Conservation (phyloP, 2,113 vertebrate genomes). For the Promerops cafer region DNA sequence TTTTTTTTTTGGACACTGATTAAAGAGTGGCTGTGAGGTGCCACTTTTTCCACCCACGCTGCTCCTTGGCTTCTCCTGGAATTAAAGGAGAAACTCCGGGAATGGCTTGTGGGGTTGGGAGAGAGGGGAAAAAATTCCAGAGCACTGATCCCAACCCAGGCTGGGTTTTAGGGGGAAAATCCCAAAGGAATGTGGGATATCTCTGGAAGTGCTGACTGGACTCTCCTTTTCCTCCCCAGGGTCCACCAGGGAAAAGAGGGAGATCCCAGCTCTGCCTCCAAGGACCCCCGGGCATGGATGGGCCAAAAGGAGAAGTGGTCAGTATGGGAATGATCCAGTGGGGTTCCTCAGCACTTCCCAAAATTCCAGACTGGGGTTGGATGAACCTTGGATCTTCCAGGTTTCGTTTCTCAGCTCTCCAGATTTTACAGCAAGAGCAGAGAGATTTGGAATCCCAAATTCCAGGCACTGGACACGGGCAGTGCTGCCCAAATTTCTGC, state of each 20-base stretch:
- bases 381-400: no score
- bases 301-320: conserved; percentile 74
- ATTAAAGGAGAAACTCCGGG: not conserved
- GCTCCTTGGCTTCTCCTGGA: not conserved
- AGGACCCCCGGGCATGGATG: conserved; percentile 69
- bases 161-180: not conserved
- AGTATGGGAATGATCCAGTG: not conserved
- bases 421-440: no score
- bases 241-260: conserved; percentile 77
- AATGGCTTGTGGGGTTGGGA: accelerated
- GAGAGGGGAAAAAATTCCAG: not conserved
- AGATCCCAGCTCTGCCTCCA: conserved; percentile 70
- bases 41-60: not conserved
- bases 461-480: accelerated
- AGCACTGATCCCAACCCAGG: no score
- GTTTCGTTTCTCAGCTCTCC: not conserved
- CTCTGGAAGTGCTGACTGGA: not conserved
- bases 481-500: not conserved
- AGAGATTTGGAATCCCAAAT: not conserved
- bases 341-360: not conserved
- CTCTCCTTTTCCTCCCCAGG: conserved; percentile 56
- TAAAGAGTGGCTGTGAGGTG: not conserved
- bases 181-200: accelerated
- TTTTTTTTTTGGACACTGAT: not conserved
- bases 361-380: not conserved